These are phyloP conservation scores for Istiophorus platypterus DNA, from an alignment of 2,113 vertebrate species.

Conservation along the genomic window DNA sequence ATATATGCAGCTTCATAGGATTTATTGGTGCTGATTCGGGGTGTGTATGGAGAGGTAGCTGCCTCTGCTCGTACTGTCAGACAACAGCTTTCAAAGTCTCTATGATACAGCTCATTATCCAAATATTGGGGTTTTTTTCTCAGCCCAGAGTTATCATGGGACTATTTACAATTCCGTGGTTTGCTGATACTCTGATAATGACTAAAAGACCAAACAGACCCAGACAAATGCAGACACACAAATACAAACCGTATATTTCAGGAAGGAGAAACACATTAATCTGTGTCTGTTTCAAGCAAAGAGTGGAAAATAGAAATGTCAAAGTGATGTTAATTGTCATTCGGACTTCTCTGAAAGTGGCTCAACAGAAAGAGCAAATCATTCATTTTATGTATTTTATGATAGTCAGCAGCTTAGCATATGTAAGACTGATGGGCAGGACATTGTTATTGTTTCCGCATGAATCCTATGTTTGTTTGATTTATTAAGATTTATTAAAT, in stretches of 20 bases:
- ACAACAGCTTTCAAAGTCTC: constrained; percentile 7
- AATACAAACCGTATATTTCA: background rate
- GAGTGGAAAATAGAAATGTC: constrained; percentile 24
- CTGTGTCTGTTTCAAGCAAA: background rate
- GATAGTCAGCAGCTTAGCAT: background rate
- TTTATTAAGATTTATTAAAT: background rate
- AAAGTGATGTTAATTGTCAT: constrained; percentile 28
- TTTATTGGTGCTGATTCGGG: background rate
- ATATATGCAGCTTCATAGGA: background rate
- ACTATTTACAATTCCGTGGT: background rate
- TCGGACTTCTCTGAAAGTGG: constrained; percentile 7
- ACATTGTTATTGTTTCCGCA: background rate
- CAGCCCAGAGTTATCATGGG: background rate
- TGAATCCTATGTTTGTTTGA: background rate
- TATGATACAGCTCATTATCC: constrained; percentile 20
- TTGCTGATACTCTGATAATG: background rate
- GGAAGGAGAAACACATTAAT: constrained; percentile 1
- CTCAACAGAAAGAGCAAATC: constrained; percentile 4
- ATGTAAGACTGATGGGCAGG: background rate
- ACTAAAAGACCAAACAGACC: background rate
- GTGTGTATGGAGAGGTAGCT: background rate
- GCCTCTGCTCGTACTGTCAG: background rate
- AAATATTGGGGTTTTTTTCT: background rate
- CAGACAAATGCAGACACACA: background rate
- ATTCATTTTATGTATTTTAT: background rate